Base-by-base conservation (phyloP, 1,140 invertebrate species). In the Whitmania pigra region DNA sequence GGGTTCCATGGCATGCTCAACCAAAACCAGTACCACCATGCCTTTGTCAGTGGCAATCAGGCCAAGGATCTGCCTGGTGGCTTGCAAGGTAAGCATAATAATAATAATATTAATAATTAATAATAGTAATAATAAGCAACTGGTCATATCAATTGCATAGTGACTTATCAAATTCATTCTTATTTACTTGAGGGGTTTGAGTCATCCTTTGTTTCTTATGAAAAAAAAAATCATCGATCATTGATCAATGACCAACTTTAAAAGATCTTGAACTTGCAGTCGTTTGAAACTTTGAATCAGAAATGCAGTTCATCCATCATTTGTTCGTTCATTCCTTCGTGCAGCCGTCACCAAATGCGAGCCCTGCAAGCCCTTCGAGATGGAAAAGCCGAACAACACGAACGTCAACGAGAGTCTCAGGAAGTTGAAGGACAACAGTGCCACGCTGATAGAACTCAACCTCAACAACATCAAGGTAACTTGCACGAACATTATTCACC, bases 1-100 rank as follows among this genome's bases (percentile, higher is more conserved):
- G 96, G 96, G 77, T 96, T 99, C 85, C 95, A 98, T 84, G 97
- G 94, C 69, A 97, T 99, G 91, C 91, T 99, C 88, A 99, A 97
- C 84, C 96, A 99, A 86, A 94, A 96, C 81, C 96, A 99, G 83
- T 99, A 97, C 83, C 73, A 74, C 40, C 93, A 98, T 84, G 94
- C 94, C 70, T 96, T 94, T 57, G 74, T 84, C 22, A 80, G 83
- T 74, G 82, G 82, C 67, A 79, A 80, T 68, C 73, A 77, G 11
- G 40, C 25, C 66, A 31, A 53, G 29, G 53, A 70, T 53, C 43
- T 36, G 43, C 36, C 69, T 9, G 69, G 69, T 43, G 69, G 69
- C 15, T 54, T 70, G n/a, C 69, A 49, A 25, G 40, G 69, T 70
- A 53, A 53, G n/a, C n/a, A n/a, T n/a, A n/a, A n/a, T n/a, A n/a